Base-by-base conservation (phyloP, 2,888 invertebrate species). In the Automeris io region DNA sequence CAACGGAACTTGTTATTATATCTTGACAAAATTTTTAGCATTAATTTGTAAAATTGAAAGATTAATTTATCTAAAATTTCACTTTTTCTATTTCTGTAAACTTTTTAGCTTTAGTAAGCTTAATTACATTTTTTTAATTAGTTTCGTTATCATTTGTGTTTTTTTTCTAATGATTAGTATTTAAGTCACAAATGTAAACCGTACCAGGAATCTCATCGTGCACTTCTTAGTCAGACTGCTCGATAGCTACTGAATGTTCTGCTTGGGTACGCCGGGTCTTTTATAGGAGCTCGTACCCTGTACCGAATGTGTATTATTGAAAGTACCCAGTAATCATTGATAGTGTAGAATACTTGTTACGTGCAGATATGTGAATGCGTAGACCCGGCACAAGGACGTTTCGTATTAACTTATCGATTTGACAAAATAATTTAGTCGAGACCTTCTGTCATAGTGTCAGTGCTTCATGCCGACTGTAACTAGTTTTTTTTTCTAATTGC, bases 161-260 rank as follows among this genome's bases (percentile, higher is more conserved):
- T 29, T 18, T 40, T 37, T 33, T 38, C 18, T 29, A 25, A 24
- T 2, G 5, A 18, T 18, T 25, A 13, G n/a, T 19, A 13, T 16
- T 39, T 31, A 25, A 34, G 25, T 18, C 29, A 23, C 23, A 37
- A 37, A 35, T 24, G 16, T 7, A 13, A 18, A 39, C 58, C 68
- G 62, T 78, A 85, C 83, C 83, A 85, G 81, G 65, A 85, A 85
- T 85, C 83, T 85, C 85, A 85, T 85, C 77, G 63, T 85, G 85
- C 74, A 85, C 82, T 85, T 85, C 85, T 73, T 63, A 56, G 60
- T 70, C 62, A 70, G 85, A 85, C 85, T 85, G 74, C 85, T 64
- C 72, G 79, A 70, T 67, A 80, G 85, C 85, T 85, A 85, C 85
- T 85, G 85, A 85, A 82, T 85, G 50, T 68, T 73, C 49, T 67